A percentile compares a stretch with the other conserved stretches of the same genome.
Conservation (phyloP, 2,797 vertebrate genomes). For the Hephaestus fuliginosus region DNA sequence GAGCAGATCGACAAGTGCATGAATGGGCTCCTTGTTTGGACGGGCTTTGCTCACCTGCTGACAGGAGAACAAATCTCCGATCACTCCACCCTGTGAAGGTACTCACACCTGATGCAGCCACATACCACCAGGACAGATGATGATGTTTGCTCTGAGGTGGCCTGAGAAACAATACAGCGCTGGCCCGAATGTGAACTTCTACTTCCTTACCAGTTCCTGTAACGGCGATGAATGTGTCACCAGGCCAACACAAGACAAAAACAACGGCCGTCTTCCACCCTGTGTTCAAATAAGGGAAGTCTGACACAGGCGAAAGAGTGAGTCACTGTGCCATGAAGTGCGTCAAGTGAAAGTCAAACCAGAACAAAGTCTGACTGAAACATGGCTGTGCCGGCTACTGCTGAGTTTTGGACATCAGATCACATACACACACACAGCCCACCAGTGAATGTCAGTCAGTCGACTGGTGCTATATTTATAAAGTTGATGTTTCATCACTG, state of each 20-base stretch:
- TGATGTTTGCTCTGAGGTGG: slow-evolving; percentile 45
- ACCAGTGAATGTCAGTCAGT: slow-evolving; percentile 41
- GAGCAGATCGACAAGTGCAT: slow-evolving; percentile 67
- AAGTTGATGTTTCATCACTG: slow-evolving; percentile 51
- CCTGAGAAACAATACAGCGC: slow-evolving; percentile 46
- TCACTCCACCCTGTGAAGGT: slow-evolving; percentile 60
- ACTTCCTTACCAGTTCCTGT: slow-evolving; percentile 57
- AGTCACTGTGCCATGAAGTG: slow-evolving; percentile 39
- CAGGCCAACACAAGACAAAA: slow-evolving; percentile 23
- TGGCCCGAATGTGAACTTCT: slow-evolving; percentile 49
- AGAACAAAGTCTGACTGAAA: slow-evolving; percentile 22
- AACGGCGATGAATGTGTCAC: slow-evolving; percentile 68
- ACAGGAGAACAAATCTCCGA: slow-evolving; percentile 72
- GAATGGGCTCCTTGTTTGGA: slow-evolving; percentile 81
- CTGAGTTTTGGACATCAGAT: slow-evolving; percentile 20
- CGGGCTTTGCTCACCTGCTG: slow-evolving; percentile 58
- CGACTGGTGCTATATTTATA: slow-evolving; percentile 70
- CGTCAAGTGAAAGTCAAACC: slow-evolving; percentile 40
- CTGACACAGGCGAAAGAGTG: slow-evolving; percentile 26
- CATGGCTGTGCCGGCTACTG: slow-evolving; percentile 35
- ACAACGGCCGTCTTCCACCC: slow-evolving; percentile 22
- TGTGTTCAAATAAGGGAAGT: slow-evolving; percentile 41
- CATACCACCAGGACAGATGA: slow-evolving; percentile 52
- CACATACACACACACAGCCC: slow-evolving; percentile 12
- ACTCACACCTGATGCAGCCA: slow-evolving; percentile 56